Evolutionary conservation across 2,888 invertebrate genomes (phyloP), one percentile per base, ranked within the genome.

Genomic region (Physocephala rufipes): DNA sequence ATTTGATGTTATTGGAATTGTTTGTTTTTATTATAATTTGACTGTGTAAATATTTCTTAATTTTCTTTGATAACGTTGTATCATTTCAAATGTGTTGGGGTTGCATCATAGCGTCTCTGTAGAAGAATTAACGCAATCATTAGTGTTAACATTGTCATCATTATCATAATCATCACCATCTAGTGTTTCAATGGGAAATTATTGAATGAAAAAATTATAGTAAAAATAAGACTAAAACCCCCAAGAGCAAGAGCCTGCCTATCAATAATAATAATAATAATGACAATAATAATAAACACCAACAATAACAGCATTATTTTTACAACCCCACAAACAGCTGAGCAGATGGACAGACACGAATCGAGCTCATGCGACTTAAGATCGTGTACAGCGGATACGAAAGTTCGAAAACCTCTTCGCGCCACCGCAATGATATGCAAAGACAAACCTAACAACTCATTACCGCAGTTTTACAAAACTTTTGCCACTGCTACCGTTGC

Each of bases 351-450:
- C 24, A 55, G n/a, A 12, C 30, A 19, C 5, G 53, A 36, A 64
- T 70, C 70, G 63, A 36, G 36, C 9, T 36, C 36, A 9, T 36
- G 36, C 4, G 36, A 4, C 63, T 63, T 69, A 63, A 21, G 67
- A 28, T 58, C 59, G 53, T 49, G 43, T 36, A 47, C 53, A 59
- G 12, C 47, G 49, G 66, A 51, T 43, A 61, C 61, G 15, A 78
- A 79, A 81, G 82, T 83, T 83, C 79, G 82, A 82, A 78, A 80
- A 82, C 81, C 82, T 82, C 79, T n/a, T n/a, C 67, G 51, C 64
- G 58, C 64, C 70, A 59, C 49, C 30, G 36, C 51, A 51, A 68
- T 26, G 47, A 68, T 58, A 61, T 24, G 24, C 53, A 55, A 66
- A 21, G 19, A 24, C n/a, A 16, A 45, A 47, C 47, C 55, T 28